Evolutionary conservation across 2,888 invertebrate genomes (phyloP).

Genomic region (Oxystoma pomonae): DNA sequence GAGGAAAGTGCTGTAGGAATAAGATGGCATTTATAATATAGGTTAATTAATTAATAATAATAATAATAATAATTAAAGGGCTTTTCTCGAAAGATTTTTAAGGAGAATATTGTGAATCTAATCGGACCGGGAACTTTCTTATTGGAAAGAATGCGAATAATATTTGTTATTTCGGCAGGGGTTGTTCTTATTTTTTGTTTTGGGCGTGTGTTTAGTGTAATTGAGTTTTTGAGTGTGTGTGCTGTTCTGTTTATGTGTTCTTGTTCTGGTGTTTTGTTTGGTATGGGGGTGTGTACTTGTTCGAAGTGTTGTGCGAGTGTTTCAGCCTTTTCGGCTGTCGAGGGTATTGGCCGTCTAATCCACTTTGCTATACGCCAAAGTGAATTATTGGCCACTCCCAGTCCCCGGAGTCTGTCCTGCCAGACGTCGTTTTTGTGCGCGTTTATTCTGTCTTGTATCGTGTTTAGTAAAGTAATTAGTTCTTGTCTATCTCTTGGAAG

Average conservation of each 20-base stretch:
- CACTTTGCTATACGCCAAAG: not conserved
- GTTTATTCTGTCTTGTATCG: no score
- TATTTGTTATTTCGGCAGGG: not conserved
- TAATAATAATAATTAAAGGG: no score
- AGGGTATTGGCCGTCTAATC: not conserved
- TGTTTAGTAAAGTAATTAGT: no score
- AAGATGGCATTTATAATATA: no score
- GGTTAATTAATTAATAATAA: no score
- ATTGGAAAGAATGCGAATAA: constrained; percentile 10
- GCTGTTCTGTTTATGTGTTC: not conserved
- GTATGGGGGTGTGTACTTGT: not conserved
- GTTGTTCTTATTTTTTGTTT: not conserved
- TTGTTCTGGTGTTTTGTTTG: not conserved
- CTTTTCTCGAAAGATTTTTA: constrained; percentile 32
- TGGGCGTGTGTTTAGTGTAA: not conserved
- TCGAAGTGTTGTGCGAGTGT: not conserved
- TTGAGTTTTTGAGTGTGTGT: not conserved
- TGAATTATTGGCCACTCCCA: no score
- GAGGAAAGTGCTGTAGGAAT: no score
- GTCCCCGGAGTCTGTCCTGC: no score
- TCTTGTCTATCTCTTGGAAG: no score
- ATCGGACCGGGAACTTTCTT: constrained; percentile 26
- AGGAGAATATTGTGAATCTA: constrained; percentile 16
- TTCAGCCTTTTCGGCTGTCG: not conserved
- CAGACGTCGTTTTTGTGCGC: no score